Evolutionary conservation across 2,797 vertebrate species (phyloP).

Genomic region (Phylloscopus collybita): DNA sequence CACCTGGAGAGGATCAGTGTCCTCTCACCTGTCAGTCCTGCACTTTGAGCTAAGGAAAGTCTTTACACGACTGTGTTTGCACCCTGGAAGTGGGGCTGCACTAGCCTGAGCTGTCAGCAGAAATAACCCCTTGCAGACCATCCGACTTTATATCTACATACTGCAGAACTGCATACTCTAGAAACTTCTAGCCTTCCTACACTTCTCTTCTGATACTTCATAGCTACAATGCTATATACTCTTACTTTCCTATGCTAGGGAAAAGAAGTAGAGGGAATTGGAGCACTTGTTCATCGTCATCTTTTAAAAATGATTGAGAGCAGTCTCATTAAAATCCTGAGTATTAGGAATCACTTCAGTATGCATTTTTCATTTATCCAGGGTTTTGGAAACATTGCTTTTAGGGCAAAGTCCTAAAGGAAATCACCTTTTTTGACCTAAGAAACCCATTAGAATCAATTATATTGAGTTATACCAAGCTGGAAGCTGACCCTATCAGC

Average conservation of each 20-base stretch:
- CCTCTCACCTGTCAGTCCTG: not conserved
- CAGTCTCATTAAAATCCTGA: conserved; percentile 33
- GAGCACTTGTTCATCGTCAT: conserved; percentile 27
- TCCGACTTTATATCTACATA: not conserved
- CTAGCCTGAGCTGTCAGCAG: not conserved
- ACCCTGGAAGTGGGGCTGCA: not conserved
- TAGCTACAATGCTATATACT: not conserved
- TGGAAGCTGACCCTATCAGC: conserved; percentile 4
- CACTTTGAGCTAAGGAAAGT: not conserved
- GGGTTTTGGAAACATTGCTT: not conserved
- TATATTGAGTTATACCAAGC: not conserved
- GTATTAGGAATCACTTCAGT: conserved; percentile 3
- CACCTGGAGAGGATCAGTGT: fast-evolving
- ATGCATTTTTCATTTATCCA: not conserved
- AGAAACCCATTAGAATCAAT: conserved; percentile 28
- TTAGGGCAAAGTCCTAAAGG: not conserved
- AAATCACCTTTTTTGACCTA: conserved; percentile 13
- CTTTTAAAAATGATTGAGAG: conserved; percentile 18
- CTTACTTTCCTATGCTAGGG: not conserved
- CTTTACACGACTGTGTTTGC: not conserved
- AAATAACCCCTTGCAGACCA: not conserved
- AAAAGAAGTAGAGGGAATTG: conserved; percentile 4
- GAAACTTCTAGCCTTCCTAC: not conserved
- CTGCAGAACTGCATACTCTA: not conserved
- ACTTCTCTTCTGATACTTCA: not conserved